These are phyloP conservation scores for Sporophila hypoxantha DNA, from an alignment of 2,113 vertebrate genomes.

Conservation along the genomic window DNA sequence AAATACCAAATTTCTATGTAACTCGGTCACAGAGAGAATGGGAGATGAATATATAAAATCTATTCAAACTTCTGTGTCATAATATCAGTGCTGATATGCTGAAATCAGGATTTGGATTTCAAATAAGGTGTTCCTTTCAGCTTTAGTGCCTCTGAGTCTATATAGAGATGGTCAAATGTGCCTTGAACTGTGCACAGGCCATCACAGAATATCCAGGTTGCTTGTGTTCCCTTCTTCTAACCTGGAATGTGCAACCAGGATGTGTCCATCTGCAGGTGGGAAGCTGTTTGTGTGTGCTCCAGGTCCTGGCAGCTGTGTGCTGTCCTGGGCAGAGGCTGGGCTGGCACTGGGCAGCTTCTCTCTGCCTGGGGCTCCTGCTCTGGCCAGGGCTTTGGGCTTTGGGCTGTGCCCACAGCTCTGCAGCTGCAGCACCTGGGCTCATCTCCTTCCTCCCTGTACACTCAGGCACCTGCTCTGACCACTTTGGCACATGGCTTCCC, in stretches of 20 bases:
- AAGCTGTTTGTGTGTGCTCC: neutral
- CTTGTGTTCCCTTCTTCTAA: neutral
- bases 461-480: neutral
- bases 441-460: neutral
- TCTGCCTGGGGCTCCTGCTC: neutral
- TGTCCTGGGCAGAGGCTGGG: neutral
- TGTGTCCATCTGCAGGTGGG: neutral
- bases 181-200: neutral
- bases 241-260: neutral
- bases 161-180: neutral
- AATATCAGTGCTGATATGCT: neutral
- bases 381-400: too few species aligned
- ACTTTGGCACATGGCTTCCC: neutral
- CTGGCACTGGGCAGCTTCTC: neutral
- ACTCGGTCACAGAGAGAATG: neutral
- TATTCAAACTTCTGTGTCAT: neutral
- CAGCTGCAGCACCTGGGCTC: neutral
- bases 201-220: neutral
- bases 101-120: neutral
- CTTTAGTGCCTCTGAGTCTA: neutral
- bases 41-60: neutral
- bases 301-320: rapidly evolving
- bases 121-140: neutral
- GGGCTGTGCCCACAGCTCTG: neutral
- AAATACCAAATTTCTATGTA: neutral